Conservation (phyloP, 1,140 invertebrate species). For the Dendroctonus ponderosae region DNA sequence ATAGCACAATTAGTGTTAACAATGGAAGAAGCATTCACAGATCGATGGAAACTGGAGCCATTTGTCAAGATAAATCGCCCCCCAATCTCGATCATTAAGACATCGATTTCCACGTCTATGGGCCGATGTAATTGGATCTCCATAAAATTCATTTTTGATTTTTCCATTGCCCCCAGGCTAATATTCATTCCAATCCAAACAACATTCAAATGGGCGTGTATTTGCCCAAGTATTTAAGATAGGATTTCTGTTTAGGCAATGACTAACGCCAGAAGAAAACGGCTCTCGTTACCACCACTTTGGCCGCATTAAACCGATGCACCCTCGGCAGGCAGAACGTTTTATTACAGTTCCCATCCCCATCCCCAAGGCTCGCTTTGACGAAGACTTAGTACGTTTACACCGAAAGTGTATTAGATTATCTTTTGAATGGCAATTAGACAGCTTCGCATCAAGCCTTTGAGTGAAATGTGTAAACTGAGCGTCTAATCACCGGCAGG, state of each 20-base stretch:
- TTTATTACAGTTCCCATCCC: constrained; percentile 6
- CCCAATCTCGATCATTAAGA: no score
- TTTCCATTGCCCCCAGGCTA: background rate
- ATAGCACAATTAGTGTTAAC: no score
- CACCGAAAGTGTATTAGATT: constrained; percentile 36
- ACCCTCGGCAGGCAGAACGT: constrained; percentile 28
- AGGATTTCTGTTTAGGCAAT: constrained; percentile 42
- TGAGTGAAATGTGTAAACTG: constrained; percentile 28
- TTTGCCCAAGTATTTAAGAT: constrained; percentile 43
- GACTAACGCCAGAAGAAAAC: constrained; percentile 40
- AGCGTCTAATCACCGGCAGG: constrained; percentile 22
- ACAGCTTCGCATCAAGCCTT: constrained; percentile 27
- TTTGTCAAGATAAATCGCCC: no score
- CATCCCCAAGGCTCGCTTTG: constrained; percentile 13
- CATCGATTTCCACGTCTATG: no score
- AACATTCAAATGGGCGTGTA: constrained; percentile 22
- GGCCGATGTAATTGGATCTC: no score
- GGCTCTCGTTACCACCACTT: constrained; percentile 18
- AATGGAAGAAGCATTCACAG: no score
- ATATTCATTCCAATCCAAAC: constrained; percentile 16
- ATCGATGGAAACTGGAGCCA: no score
- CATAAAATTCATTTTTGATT: no score
- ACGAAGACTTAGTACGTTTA: constrained; percentile 28
- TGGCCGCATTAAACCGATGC: constrained; percentile 35
- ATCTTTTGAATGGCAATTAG: constrained; percentile 32